Evolutionary conservation across 1,140 invertebrate genomes (phyloP).

Genomic region (Chymomyza costata): DNA sequence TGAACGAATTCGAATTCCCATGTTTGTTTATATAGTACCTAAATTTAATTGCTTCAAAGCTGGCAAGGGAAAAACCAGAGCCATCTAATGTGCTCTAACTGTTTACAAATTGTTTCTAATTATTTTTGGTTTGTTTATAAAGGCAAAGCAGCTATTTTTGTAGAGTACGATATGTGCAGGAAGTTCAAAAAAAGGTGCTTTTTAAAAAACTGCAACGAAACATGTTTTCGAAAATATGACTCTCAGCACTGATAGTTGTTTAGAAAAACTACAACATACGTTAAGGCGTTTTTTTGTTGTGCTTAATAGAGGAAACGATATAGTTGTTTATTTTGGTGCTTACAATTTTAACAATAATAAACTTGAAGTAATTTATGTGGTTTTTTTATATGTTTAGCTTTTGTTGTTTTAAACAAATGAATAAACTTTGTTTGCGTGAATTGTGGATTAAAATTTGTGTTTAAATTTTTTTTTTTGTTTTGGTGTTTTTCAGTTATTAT

Average conservation of each 20-base stretch:
- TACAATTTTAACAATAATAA: slow-evolving; percentile 63
- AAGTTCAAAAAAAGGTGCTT: slow-evolving; percentile 10
- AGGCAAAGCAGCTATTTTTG: slow-evolving; percentile 43
- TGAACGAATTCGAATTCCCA: slow-evolving; percentile 61
- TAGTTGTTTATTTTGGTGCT: slow-evolving; percentile 44
- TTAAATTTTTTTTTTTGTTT: slow-evolving; percentile 29
- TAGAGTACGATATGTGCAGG: slow-evolving; percentile 25
- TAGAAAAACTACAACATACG: slow-evolving; percentile 21
- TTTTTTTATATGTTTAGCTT: slow-evolving; percentile 24
- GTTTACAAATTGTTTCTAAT: slow-evolving; percentile 67
- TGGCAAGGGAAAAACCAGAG: too few species aligned
- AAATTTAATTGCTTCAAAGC: slow-evolving; percentile 46
- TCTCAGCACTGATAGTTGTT: too few species aligned
- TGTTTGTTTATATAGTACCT: slow-evolving; percentile 57
- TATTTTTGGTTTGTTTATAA: slow-evolving; percentile 60
- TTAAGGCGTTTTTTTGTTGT: slow-evolving; percentile 7
- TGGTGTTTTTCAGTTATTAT: slow-evolving; percentile 32
- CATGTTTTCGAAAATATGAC: slow-evolving; percentile 3
- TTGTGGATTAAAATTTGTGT: slow-evolving; percentile 32
- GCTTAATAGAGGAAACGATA: neutral
- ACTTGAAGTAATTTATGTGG: slow-evolving; percentile 36
- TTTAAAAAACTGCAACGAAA: slow-evolving; percentile 1
- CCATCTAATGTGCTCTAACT: too few species aligned
- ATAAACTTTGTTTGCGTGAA: slow-evolving; percentile 41
- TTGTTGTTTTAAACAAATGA: slow-evolving; percentile 34